These are phyloP conservation scores for Smittia aterrima DNA, from an alignment of 2,888 invertebrate species.

Conservation along the genomic window DNA sequence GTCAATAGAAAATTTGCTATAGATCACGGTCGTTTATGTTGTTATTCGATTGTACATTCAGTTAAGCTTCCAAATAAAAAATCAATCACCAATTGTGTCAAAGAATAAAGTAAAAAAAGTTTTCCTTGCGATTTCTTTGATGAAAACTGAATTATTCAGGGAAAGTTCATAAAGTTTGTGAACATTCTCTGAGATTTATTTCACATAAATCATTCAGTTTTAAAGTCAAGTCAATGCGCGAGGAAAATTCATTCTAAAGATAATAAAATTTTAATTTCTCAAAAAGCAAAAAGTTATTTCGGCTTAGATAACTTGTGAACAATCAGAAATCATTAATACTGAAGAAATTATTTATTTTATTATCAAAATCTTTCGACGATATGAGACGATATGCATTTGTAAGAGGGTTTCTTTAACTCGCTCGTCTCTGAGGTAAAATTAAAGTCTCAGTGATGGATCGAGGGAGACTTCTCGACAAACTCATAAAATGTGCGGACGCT, in stretches of 20 bases:
- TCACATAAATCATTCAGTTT: background rate
- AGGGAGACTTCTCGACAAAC: background rate
- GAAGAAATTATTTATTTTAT: conserved; percentile 16
- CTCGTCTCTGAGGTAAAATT: background rate
- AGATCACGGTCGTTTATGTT: conserved; percentile 39
- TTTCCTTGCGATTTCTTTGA: background rate
- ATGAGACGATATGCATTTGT: background rate
- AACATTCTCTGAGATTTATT: too few species aligned
- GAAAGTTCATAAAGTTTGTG: too few species aligned
- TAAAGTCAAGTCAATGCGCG: too few species aligned
- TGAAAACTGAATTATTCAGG: too few species aligned
- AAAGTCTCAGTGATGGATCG: background rate
- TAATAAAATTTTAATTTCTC: too few species aligned
- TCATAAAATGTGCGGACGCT: background rate
- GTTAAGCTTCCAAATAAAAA: conserved; percentile 23
- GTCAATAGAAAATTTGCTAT: conserved; percentile 31
- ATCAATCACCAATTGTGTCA: conserved; percentile 38
- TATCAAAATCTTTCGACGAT: background rate
- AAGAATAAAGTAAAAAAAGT: background rate
- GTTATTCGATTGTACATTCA: background rate
- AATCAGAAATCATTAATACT: conserved; percentile 42
- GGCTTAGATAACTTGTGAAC: conserved; percentile 17
- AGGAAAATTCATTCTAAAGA: too few species aligned
- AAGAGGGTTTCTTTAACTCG: conserved; percentile 6
- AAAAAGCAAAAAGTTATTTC: too few species aligned